Evolutionary conservation across 2,797 vertebrate species (phyloP).

Genomic region (Triplophysa yarkandensis): DNA sequence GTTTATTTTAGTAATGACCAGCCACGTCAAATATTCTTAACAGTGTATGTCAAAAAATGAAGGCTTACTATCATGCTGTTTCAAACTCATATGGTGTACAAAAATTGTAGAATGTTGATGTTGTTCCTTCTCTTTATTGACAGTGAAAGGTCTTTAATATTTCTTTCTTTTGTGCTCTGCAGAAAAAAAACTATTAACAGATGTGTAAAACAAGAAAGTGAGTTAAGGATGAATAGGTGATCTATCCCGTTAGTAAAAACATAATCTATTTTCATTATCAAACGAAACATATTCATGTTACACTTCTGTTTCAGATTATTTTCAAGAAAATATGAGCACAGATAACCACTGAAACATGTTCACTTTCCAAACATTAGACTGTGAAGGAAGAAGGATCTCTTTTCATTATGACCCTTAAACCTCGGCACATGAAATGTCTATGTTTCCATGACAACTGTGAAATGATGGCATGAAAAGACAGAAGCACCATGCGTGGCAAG

Average conservation of each 20-base stretch:
- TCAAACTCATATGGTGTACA: no score
- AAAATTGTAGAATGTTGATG: no score
- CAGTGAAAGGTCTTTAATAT: neutral
- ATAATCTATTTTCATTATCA: neutral
- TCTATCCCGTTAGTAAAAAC: neutral
- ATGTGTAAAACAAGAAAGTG: neutral
- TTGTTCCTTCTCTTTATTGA: neutral
- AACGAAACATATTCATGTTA: neutral
- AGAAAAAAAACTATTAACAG: neutral
- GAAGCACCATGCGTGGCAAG: neutral
- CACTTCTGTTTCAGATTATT: neutral
- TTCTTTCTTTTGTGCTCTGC: neutral
- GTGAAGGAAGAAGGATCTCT: neutral
- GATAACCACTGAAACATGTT: neutral
- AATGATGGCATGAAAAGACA: constrained; percentile 36
- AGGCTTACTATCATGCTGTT: no score
- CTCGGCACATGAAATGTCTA: constrained; percentile 12
- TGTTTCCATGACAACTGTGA: constrained; percentile 55
- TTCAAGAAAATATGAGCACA: neutral
- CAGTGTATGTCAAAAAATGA: neutral
- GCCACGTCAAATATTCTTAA: no score
- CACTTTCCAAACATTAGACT: neutral
- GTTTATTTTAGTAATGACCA: no score
- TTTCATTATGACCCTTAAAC: constrained; percentile 48
- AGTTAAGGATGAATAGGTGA: neutral